Conservation (phyloP, 2,113 vertebrate genomes). For the Tragelaphus imberbis region DNA sequence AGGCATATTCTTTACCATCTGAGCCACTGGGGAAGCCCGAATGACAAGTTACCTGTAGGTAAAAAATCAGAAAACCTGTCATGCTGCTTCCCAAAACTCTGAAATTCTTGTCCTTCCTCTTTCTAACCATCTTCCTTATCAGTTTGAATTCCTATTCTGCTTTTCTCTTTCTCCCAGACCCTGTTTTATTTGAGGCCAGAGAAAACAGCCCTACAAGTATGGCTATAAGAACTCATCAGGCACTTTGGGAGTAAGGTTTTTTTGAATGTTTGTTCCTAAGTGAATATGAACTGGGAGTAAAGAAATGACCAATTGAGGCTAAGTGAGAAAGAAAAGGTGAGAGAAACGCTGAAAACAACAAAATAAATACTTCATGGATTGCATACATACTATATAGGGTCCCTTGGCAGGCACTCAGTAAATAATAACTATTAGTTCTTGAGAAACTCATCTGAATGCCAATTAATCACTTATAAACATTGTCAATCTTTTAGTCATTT, state of each 20-base stretch:
- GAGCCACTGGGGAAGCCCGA: neutral
- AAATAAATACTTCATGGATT: neutral
- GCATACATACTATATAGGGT: neutral
- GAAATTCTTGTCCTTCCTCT: neutral
- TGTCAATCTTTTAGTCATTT: neutral
- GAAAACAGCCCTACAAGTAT: neutral
- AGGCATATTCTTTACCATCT: neutral
- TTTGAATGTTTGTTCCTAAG: neutral
- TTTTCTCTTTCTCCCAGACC: neutral
- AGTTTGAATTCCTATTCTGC: neutral
- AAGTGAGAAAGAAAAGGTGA: neutral
- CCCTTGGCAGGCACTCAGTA: neutral
- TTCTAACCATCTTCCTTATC: neutral
- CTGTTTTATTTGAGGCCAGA: neutral
- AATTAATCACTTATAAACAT: neutral
- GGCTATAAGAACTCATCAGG: neutral
- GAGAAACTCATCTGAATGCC: neutral
- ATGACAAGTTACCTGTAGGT: neutral
- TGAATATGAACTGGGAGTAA: neutral
- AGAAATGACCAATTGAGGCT: neutral
- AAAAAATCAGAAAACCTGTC: neutral
- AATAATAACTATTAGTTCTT: neutral
- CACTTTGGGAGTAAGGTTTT: neutral
- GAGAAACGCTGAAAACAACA: neutral
- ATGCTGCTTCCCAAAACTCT: neutral